A percentile compares a stretch with the other conserved stretches of the same genome.
Evolutionary conservation across 2,113 vertebrate species (phyloP).

Genomic region (Phalacrocorax brasilianus): DNA sequence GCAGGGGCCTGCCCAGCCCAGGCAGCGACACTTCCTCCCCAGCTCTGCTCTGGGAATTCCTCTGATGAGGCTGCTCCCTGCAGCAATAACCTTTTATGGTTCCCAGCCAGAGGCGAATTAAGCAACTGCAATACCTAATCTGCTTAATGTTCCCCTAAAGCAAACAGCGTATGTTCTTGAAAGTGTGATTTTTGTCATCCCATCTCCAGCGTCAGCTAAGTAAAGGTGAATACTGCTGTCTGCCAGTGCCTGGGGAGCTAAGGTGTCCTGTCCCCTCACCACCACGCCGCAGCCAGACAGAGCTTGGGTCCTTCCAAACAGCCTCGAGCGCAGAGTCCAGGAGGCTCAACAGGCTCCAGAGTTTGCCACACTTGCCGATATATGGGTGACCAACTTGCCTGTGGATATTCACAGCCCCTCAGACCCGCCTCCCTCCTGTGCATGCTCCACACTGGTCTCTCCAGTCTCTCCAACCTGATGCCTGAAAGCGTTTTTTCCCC

Average conservation of each 20-base stretch:
- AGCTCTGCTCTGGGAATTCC: slow-evolving; percentile 53
- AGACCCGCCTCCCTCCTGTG: neutral
- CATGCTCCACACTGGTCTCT: fast-evolving
- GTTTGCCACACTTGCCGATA: neutral
- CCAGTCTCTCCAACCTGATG: too few relatives aligned
- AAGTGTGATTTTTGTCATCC: slow-evolving; percentile 27
- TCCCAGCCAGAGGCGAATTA: slow-evolving; percentile 9
- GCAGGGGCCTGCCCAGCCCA: neutral
- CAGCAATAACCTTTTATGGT: slow-evolving; percentile 74
- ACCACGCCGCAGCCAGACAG: fast-evolving
- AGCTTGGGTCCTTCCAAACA: neutral
- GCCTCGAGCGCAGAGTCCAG: fast-evolving
- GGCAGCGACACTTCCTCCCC: neutral
- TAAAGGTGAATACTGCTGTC: neutral
- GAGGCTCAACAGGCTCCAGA: neutral
- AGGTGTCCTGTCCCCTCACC: neutral
- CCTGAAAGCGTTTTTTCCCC: fast-evolving
- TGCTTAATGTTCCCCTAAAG: slow-evolving; percentile 34
- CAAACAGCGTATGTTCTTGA: slow-evolving; percentile 16
- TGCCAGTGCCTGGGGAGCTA: neutral
- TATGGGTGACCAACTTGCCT: fast-evolving
- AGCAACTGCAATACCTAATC: slow-evolving; percentile 32
- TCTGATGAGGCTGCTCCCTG: neutral
- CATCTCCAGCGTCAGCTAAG: neutral
- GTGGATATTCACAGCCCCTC: neutral